phyloP scores from a whole-genome alignment of 2,113 vertebrate genomes.

The Setophaga coronata region DNA sequence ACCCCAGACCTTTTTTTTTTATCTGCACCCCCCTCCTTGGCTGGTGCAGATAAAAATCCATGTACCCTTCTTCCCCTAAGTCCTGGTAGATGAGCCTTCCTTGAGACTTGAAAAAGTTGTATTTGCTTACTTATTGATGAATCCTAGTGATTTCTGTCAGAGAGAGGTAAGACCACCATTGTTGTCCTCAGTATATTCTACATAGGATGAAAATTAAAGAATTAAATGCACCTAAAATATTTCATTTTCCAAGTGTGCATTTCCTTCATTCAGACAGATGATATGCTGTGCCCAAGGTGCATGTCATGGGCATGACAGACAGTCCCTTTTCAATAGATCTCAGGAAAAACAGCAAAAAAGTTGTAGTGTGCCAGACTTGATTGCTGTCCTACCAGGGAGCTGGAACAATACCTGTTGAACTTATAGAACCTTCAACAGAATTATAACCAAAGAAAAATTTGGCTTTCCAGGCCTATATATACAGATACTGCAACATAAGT shows the following conservation, averaged over 20 bases:
- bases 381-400: no score
- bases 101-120: neutral
- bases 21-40: neutral
- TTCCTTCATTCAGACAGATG: neutral
- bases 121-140: neutral
- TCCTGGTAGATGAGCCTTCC: neutral
- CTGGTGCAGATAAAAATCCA: neutral
- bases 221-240: neutral
- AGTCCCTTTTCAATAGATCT: neutral
- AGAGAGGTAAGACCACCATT: neutral
- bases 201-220: neutral
- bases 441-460: neutral
- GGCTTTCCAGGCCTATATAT: neutral
- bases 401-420: neutral
- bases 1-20: no score
- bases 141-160: neutral
- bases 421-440: neutral
- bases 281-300: neutral
- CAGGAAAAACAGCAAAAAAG: neutral
- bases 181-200: neutral
- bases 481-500: neutral
- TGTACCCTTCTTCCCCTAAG: neutral
- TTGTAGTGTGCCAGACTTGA: neutral
- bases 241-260: neutral
- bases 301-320: neutral